phyloP scores from a whole-genome alignment of 2,888 invertebrate genomes.

The Cyclophora albipunctata region DNA sequence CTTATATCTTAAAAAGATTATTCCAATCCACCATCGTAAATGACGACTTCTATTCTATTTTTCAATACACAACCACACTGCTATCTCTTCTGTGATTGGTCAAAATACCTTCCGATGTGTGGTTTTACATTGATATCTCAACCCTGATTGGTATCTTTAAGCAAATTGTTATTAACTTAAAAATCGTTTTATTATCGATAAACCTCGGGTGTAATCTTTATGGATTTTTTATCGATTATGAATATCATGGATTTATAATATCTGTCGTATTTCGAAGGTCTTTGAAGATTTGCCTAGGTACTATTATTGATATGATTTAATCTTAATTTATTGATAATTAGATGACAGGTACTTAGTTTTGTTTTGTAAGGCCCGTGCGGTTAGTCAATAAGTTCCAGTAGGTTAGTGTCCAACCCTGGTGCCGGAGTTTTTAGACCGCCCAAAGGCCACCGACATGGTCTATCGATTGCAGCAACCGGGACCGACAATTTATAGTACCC shows the following conservation, averaged over 20 bases:
- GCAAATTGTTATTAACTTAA: conserved; percentile 9
- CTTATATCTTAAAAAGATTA: conserved; percentile 53
- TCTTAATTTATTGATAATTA: conserved; percentile 8
- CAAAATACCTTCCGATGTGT: conserved; percentile 1
- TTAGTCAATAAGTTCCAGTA: no score
- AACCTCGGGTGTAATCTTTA: conserved; percentile 48
- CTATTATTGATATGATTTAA: conserved; percentile 31
- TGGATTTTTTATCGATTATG: conserved; percentile 48
- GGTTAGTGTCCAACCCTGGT: no score
- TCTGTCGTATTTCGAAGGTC: conserved; percentile 55
- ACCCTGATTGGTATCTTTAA: neutral
- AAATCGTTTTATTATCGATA: conserved; percentile 36
- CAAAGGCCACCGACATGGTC: no score
- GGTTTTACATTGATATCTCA: neutral
- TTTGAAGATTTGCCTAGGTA: conserved; percentile 22
- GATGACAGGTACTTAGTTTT: no score
- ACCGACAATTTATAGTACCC: no score
- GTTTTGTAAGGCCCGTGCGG: no score
- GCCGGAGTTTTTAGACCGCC: no score
- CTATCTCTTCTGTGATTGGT: conserved; percentile 16
- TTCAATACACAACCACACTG: conserved; percentile 5
- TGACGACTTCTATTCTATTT: conserved; percentile 24
- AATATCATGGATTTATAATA: conserved; percentile 54
- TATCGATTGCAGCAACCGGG: no score
- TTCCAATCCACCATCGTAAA: conserved; percentile 50